A percentile compares a stretch with the other conserved stretches of the same genome.
Evolutionary conservation across 1,140 invertebrate genomes (phyloP).

Genomic region (Drosophila orena): DNA sequence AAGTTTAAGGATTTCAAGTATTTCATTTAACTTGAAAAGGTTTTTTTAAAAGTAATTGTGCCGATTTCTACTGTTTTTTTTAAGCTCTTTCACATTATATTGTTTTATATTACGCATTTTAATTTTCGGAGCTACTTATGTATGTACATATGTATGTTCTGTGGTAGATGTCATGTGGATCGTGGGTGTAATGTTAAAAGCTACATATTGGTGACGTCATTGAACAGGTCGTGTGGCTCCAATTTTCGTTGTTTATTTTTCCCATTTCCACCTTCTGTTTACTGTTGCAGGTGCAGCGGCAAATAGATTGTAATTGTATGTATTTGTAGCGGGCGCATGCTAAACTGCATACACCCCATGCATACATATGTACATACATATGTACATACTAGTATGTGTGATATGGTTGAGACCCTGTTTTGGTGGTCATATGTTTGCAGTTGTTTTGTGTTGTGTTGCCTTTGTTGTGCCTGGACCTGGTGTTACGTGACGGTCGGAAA

Average conservation of each 20-base stretch:
- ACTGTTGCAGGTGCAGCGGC: slow-evolving; percentile 5
- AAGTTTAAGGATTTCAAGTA: background rate
- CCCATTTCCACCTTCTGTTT: background rate
- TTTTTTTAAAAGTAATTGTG: background rate
- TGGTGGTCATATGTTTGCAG: slow-evolving; percentile 36
- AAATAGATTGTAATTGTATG: slow-evolving; percentile 16
- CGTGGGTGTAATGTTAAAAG: slow-evolving; percentile 13
- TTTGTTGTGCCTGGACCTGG: slow-evolving; percentile 32
- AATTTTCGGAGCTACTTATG: slow-evolving; percentile 10
- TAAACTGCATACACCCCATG: slow-evolving; percentile 20
- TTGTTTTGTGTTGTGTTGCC: slow-evolving; percentile 26
- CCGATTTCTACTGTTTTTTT: background rate
- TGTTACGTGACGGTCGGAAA: slow-evolving; percentile 68
- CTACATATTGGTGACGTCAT: background rate
- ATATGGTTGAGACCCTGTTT: slow-evolving; percentile 22
- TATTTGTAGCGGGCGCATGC: slow-evolving; percentile 37
- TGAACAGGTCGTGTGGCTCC: slow-evolving; percentile 35
- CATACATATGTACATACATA: slow-evolving; percentile 1
- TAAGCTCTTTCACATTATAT: background rate
- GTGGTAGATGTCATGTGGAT: slow-evolving; percentile 10
- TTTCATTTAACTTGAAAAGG: too few species aligned
- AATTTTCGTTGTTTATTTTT: slow-evolving; percentile 6
- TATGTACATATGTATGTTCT: background rate
- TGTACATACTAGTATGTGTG: background rate
- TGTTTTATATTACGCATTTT: slow-evolving; percentile 38